phyloP scores from a whole-genome alignment of 2,888 invertebrate genomes.

The Phortica okadai region DNA sequence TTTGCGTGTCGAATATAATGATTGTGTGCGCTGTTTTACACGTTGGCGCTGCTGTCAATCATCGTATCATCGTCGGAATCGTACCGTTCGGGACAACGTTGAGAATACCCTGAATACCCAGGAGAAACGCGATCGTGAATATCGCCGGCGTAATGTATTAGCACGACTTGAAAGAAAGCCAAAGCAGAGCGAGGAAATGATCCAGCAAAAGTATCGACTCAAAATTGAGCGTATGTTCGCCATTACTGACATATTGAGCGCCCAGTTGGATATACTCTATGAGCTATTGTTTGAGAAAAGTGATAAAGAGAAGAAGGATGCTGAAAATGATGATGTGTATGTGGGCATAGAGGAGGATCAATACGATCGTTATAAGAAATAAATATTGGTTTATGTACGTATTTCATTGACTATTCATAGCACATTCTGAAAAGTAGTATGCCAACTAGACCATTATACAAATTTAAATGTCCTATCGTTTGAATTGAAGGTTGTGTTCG shows the following conservation, averaged over 20 bases:
- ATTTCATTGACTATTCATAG: no score
- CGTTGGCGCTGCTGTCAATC: background rate
- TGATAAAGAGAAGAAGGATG: slow-evolving; percentile 36
- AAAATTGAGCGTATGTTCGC: slow-evolving; percentile 24
- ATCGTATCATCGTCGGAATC: background rate
- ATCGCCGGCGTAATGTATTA: background rate
- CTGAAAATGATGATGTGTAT: background rate
- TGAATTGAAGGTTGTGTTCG: no score
- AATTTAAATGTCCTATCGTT: no score
- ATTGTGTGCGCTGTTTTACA: background rate
- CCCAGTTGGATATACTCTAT: slow-evolving; percentile 43
- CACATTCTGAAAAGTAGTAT: no score
- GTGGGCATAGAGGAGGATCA: background rate
- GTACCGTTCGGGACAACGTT: slow-evolving; percentile 32
- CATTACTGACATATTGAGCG: slow-evolving; percentile 34
- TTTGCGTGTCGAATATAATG: slow-evolving; percentile 45
- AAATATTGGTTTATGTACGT: no score
- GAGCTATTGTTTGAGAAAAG: slow-evolving; percentile 29
- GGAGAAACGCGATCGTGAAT: background rate
- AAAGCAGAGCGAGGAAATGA: background rate
- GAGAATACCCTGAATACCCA: slow-evolving; percentile 20
- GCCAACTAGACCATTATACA: no score
- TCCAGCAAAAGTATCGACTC: slow-evolving; percentile 6
- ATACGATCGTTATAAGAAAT: no score
- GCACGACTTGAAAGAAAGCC: background rate